Percentiles rank a stretch among this genome's conserved stretches.
These are phyloP conservation scores for Geopemphigus sp. DNA, from an alignment of 1,140 invertebrate genomes.

Conservation along the genomic window DNA sequence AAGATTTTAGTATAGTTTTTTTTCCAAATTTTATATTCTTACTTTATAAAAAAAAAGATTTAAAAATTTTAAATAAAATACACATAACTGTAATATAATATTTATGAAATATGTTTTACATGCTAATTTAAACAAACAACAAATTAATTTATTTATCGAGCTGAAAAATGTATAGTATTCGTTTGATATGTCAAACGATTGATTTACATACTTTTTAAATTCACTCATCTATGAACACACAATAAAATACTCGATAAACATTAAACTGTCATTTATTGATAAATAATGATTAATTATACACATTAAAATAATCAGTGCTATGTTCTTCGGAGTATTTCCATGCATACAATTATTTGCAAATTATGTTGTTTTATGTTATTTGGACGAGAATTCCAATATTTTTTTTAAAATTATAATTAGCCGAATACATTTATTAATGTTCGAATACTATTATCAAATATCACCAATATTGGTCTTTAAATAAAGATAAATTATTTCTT, in stretches of 20 bases:
- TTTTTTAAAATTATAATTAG: not conserved
- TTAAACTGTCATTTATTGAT: not conserved
- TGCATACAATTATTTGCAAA: not conserved
- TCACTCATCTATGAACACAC: not conserved
- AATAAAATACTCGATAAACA: not conserved
- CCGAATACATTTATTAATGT: not conserved
- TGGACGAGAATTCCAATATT: not conserved
- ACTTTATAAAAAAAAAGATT: not conserved
- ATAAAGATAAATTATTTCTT: not conserved
- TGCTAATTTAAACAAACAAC: too few relatives aligned
- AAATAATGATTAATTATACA: not conserved
- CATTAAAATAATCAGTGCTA: conserved; percentile 1
- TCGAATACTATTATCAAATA: too few relatives aligned
- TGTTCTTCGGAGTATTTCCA: not conserved
- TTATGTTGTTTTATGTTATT: not conserved
- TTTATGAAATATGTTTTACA: too few relatives aligned
- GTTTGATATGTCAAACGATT: not conserved
- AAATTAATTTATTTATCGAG: not conserved
- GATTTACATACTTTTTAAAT: not conserved
- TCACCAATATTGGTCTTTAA: not conserved
- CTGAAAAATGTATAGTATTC: not conserved
- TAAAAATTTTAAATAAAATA: not conserved
- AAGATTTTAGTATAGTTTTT: too few relatives aligned
- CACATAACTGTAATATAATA: not conserved
- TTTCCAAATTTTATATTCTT: not conserved